phyloP scores from a whole-genome alignment of 2,797 vertebrate genomes.

The Lacerta bilineata region DNA sequence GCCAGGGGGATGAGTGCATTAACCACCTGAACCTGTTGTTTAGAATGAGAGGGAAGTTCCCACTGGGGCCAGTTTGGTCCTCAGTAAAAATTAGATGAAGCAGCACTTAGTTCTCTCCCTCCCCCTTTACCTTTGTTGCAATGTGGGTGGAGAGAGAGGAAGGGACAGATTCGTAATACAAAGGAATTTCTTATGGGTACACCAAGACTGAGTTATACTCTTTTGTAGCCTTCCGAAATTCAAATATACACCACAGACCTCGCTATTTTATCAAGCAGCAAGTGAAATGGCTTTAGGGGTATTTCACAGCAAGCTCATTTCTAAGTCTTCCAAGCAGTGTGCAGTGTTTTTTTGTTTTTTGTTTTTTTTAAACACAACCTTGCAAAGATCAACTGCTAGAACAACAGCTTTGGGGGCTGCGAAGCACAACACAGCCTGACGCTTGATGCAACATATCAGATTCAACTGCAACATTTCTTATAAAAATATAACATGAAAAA shows the following conservation, averaged over 20 bases:
- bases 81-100: background rate
- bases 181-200: background rate
- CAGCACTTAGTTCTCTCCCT: background rate
- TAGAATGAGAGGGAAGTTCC: too few relatives aligned
- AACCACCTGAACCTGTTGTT: too few relatives aligned
- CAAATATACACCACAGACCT: background rate
- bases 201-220: conserved; percentile 6
- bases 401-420: conserved; percentile 24
- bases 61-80: too few relatives aligned
- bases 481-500: conserved; percentile 50
- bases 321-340: conserved; percentile 4
- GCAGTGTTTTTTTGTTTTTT: background rate
- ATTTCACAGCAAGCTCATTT: background rate
- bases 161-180: background rate
- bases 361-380: background rate
- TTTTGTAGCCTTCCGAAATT: background rate
- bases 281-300: background rate
- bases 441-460: conserved; percentile 12
- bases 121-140: background rate
- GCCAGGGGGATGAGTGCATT: too few relatives aligned
- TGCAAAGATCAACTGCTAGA: background rate
- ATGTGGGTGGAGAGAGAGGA: background rate
- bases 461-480: conserved; percentile 22
- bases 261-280: conserved; percentile 1
- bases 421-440: background rate